A percentile compares a stretch with the other conserved stretches of the same genome.
Conservation (phyloP, 2,113 vertebrate species). For the Charadrius vociferus region DNA sequence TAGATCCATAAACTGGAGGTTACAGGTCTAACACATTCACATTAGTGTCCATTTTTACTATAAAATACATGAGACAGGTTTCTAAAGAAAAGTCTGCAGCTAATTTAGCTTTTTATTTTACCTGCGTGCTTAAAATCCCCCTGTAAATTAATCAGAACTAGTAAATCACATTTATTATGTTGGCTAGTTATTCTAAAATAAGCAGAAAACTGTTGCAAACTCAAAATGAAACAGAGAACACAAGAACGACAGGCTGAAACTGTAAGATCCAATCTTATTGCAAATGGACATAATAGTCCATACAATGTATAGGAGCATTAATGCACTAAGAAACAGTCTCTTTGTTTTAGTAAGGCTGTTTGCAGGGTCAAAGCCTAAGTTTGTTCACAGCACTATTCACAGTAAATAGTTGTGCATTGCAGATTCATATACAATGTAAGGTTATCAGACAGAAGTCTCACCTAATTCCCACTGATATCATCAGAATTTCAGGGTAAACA, state of each 20-base stretch:
- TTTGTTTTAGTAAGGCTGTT: background rate
- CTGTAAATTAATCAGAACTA: background rate
- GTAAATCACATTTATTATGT: background rate
- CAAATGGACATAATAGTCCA: background rate
- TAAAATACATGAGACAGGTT: background rate
- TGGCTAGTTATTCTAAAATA: background rate
- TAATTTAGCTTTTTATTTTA: background rate
- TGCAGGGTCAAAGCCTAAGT: background rate
- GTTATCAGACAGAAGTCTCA: background rate
- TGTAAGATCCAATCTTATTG: background rate
- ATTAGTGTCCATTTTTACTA: background rate
- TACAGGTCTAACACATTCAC: no score
- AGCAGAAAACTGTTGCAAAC: background rate
- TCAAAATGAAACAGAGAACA: background rate
- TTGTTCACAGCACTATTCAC: background rate
- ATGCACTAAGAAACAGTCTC: background rate
- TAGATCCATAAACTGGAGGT: background rate
- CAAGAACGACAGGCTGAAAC: background rate
- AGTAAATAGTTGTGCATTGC: background rate
- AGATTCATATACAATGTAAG: background rate
- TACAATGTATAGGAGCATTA: fast-evolving
- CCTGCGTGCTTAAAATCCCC: background rate
- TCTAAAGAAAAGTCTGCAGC: background rate
- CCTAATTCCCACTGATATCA: background rate
- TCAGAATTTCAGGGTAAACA: background rate